Evolutionary conservation across 2,888 invertebrate species (phyloP).

Genomic region (Pterobdella sp.): DNA sequence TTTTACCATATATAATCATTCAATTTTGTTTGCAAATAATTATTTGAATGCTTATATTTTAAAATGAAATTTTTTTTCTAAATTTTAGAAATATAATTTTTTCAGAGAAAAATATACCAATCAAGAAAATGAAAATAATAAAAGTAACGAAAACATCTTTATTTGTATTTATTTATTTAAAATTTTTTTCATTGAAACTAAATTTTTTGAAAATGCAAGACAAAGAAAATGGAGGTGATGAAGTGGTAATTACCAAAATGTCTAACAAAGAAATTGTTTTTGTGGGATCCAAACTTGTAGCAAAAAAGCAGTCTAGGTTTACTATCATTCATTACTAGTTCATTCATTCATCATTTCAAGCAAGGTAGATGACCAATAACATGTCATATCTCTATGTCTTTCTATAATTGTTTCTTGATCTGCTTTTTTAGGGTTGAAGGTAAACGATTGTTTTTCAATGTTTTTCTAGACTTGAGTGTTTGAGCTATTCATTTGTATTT

Average conservation of each 20-base stretch:
- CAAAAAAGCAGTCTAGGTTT: slow-evolving; percentile 14
- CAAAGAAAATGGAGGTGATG: slow-evolving; percentile 2
- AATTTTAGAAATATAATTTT: not conserved
- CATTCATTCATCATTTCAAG: too few species aligned
- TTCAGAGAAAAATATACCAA: not conserved
- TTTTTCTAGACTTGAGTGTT: too few species aligned
- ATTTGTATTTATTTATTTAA: not conserved
- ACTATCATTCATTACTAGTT: not conserved
- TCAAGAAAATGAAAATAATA: not conserved
- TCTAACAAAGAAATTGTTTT: slow-evolving; percentile 20
- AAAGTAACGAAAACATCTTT: not conserved
- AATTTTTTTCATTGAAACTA: not conserved
- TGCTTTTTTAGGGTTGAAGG: too few species aligned
- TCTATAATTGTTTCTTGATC: too few species aligned
- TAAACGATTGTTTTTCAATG: too few species aligned
- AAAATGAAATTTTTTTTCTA: not conserved
- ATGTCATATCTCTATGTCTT: too few species aligned
- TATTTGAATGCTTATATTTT: not conserved
- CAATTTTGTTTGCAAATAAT: not conserved
- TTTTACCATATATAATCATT: not conserved
- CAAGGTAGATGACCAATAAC: too few species aligned
- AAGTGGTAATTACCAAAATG: not conserved
- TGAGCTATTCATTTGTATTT: too few species aligned
- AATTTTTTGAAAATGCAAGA: not conserved
- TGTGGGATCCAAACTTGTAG: slow-evolving; percentile 9